phyloP scores from a whole-genome alignment of 2,888 invertebrate species.

The Harmothoe impar region DNA sequence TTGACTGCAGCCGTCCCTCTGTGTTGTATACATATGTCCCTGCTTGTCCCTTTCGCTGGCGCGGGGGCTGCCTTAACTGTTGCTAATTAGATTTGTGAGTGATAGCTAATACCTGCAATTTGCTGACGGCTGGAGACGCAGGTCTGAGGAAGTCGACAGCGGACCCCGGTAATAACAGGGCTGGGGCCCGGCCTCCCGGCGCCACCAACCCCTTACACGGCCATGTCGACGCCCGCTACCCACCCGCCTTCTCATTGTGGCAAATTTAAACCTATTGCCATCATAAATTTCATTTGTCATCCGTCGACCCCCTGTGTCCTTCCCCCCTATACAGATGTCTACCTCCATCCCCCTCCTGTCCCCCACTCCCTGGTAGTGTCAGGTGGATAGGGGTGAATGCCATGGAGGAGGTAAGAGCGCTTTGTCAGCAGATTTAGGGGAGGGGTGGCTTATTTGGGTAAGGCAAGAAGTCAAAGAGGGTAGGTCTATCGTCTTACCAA shows the following conservation, averaged over 20 bases:
- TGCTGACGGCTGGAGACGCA: neutral
- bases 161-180: neutral
- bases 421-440: too few relatives aligned
- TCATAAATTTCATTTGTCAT: constrained; percentile 58
- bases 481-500: neutral
- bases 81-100: constrained; percentile 51
- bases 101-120: constrained; percentile 54
- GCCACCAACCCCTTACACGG: neutral
- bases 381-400: neutral
- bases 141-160: neutral
- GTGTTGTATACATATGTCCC: neutral
- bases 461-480: constrained; percentile 10
- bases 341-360: neutral
- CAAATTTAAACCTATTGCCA: constrained; percentile 42
- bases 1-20: too few relatives aligned
- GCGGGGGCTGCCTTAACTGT: neutral
- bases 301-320: neutral
- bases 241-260: neutral
- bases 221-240: constrained; percentile 1
- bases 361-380: neutral
- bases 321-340: neutral
- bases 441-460: neutral
- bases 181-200: neutral
- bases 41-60: neutral
- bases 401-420: too few relatives aligned